A percentile compares a stretch with the other conserved stretches of the same genome.
These are phyloP conservation scores for Periophthalmus magnuspinnatus DNA, from an alignment of 2,797 vertebrate genomes.

Conservation along the genomic window DNA sequence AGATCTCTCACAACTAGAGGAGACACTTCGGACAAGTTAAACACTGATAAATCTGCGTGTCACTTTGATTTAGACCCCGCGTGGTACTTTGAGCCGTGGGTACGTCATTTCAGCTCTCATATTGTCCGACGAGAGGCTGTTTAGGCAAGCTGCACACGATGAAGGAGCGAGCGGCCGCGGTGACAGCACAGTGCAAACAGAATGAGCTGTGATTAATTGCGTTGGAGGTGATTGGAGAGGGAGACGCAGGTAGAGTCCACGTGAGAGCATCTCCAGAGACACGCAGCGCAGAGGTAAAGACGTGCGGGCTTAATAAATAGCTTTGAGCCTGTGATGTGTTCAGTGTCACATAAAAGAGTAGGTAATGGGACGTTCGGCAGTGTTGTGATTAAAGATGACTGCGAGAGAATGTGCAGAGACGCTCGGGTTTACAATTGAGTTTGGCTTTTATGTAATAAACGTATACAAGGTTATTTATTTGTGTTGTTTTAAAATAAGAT, in stretches of 20 bases:
- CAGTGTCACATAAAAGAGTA: background rate
- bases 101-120: conserved; percentile 71
- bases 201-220: conserved; percentile 77
- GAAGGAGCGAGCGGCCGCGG: conserved; percentile 72
- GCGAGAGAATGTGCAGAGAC: background rate
- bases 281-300: conserved; percentile 15
- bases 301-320: background rate
- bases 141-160: conserved; percentile 66
- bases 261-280: conserved; percentile 11
- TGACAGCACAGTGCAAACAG: conserved; percentile 69
- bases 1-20: conserved; percentile 75
- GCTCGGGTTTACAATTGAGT: background rate
- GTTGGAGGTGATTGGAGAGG: conserved; percentile 57
- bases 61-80: conserved; percentile 75
- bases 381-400: conserved; percentile 10
- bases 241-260: background rate
- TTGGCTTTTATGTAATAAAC: background rate
- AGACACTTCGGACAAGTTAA: conserved; percentile 81
- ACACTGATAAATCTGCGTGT: conserved; percentile 80
- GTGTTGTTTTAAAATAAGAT: too few species aligned
- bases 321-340: conserved; percentile 3
- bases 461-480: too few species aligned
- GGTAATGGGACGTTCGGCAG: background rate
- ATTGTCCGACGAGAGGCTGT: conserved; percentile 67
- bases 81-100: conserved; percentile 64